Percentiles rank a stretch among this genome's conserved stretches.
Conservation (phyloP, 2,113 vertebrate genomes). For the Etheostoma spectabile region DNA sequence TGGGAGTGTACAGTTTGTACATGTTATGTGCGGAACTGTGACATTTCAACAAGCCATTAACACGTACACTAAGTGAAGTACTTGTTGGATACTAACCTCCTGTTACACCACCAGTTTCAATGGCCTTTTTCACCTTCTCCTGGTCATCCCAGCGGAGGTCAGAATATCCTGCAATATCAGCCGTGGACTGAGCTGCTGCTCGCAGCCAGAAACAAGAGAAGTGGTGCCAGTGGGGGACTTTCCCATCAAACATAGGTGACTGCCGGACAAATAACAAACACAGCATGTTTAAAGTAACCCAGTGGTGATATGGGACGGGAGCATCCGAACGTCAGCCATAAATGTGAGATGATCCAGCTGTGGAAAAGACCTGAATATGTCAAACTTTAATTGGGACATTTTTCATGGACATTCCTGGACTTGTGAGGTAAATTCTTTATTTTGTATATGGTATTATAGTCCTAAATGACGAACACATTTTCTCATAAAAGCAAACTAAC, state of each 20-base stretch:
- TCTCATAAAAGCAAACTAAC: too few species aligned
- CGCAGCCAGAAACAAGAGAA: conserved; percentile 97
- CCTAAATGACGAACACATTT: neutral
- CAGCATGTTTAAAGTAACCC: neutral
- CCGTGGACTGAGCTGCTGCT: conserved; percentile 84
- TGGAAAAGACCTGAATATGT: neutral
- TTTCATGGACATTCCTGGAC: neutral
- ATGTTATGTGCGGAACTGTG: neutral
- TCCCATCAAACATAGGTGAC: conserved; percentile 98
- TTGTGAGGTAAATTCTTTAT: neutral
- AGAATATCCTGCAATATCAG: conserved; percentile 90
- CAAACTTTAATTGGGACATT: neutral
- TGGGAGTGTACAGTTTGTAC: neutral
- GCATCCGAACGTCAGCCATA: neutral
- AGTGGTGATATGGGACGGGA: neutral
- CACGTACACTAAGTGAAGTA: neutral
- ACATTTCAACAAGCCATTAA: neutral
- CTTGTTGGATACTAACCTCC: conserved; percentile 61
- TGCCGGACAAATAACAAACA: conserved; percentile 62
- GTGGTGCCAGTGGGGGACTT: conserved; percentile 98
- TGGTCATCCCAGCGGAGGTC: conserved; percentile 97
- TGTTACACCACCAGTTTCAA: conserved; percentile 88
- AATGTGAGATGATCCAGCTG: neutral
- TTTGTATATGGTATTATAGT: too few species aligned
- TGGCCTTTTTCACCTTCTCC: conserved; percentile 95